Percentiles rank a stretch among this genome's conserved stretches.
phyloP scores from a whole-genome alignment of 2,113 vertebrate species.

The Eulemur macaco region DNA sequence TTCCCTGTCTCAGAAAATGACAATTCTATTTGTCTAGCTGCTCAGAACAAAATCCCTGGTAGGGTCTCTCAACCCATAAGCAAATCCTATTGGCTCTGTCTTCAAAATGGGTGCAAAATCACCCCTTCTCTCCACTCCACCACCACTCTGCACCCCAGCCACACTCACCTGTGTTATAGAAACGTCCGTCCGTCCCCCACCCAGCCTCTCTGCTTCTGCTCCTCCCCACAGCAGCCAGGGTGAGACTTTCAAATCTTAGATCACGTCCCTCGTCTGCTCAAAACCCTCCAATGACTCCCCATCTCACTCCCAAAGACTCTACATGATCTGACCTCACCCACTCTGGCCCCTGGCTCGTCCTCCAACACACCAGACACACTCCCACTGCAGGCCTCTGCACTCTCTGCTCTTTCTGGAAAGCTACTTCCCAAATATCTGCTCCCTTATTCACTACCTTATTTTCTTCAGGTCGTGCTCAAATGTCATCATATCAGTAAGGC shows the following conservation, averaged over 20 bases:
- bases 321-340: not conserved
- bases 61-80: not conserved
- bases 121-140: not conserved
- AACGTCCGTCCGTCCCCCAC: not conserved
- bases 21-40: not conserved
- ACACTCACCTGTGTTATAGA: accelerated
- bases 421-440: not conserved
- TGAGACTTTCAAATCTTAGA: not conserved
- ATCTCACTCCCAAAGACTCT: not conserved
- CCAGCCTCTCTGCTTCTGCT: not conserved
- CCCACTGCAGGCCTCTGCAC: not conserved
- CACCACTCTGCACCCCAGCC: accelerated
- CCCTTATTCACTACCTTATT: not conserved
- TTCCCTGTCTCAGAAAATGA: not conserved
- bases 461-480: not conserved
- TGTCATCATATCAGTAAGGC: not conserved
- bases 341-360: not conserved
- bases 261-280: not conserved
- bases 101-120: not conserved
- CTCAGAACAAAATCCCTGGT: not conserved
- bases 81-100: not conserved
- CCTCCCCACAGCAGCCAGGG: not conserved
- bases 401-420: not conserved
- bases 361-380: not conserved
- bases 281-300: not conserved